Percentiles rank a stretch among this genome's conserved stretches.
Conservation (phyloP, 2,888 invertebrate genomes). For the Lamproptera curius region DNA sequence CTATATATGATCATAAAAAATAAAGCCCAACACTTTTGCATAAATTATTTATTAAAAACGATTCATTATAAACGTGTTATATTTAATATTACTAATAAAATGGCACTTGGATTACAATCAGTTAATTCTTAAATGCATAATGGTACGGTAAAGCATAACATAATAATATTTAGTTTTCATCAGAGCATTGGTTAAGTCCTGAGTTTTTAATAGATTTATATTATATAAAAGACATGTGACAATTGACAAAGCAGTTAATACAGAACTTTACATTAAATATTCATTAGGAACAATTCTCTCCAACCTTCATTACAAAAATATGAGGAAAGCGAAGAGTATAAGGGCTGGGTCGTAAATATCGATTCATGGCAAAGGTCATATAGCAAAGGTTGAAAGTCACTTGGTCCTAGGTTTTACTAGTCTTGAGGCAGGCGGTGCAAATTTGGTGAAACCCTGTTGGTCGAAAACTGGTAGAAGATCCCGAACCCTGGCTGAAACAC, state of each 20-base stretch:
- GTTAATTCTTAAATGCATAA: conserved; percentile 47
- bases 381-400: conserved; percentile 30
- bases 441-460: conserved; percentile 89
- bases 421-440: conserved; percentile 88
- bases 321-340: background rate
- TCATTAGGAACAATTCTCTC: too few relatives aligned
- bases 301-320: background rate
- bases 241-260: too few relatives aligned
- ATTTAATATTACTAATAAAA: conserved; percentile 36
- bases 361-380: background rate
- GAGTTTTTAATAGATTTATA: too few relatives aligned
- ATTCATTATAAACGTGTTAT: conserved; percentile 33
- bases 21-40: conserved; percentile 37
- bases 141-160: too few relatives aligned
- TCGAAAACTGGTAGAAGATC: conserved; percentile 90
- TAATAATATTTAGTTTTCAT: too few relatives aligned
- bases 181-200: too few relatives aligned
- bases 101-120: conserved; percentile 35
- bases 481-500: conserved; percentile 82
- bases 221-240: too few relatives aligned
- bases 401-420: conserved; percentile 81
- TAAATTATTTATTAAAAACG: conserved; percentile 30
- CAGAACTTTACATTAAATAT: background rate
- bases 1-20: conserved; percentile 20
- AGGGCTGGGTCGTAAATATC: background rate